A percentile compares a stretch with the other conserved stretches of the same genome.
These are phyloP conservation scores for Strigops habroptila DNA, from an alignment of 2,113 vertebrate genomes.

Conservation along the genomic window DNA sequence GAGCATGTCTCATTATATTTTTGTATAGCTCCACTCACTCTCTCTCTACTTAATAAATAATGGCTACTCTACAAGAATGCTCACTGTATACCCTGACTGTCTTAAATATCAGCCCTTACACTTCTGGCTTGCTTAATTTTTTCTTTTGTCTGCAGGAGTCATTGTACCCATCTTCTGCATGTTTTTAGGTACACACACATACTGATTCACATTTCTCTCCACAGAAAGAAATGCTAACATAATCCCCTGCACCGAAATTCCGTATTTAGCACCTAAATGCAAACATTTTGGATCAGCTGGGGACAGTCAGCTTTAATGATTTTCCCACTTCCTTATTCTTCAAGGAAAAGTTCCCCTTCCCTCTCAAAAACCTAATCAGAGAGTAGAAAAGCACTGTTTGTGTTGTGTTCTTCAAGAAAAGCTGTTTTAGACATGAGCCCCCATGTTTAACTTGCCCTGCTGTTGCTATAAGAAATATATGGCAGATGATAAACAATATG, in stretches of 20 bases:
- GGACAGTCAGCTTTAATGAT: not conserved
- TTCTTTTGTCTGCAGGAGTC: not conserved
- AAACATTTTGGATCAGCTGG: not conserved
- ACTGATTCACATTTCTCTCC: not conserved
- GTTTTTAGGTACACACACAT: not conserved
- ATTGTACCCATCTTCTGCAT: not conserved
- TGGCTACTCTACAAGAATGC: not conserved
- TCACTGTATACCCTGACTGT: not conserved
- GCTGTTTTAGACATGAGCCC: not conserved
- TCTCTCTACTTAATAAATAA: conserved; percentile 53
- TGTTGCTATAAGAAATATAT: not conserved
- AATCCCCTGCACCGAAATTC: not conserved
- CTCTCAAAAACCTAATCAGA: not conserved
- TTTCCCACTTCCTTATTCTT: not conserved
- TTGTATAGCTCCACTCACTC: conserved; percentile 32
- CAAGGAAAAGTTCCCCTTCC: not conserved
- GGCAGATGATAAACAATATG: not conserved
- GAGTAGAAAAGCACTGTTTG: not conserved
- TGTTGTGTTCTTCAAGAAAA: not conserved
- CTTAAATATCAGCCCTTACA: not conserved
- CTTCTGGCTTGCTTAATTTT: conserved; percentile 5
- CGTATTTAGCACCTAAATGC: not conserved
- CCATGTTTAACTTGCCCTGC: not conserved
- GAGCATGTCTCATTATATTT: conserved; percentile 64
- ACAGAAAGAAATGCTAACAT: not conserved